Conservation (phyloP, 2,113 vertebrate genomes). For the Podarcis cretensis region DNA sequence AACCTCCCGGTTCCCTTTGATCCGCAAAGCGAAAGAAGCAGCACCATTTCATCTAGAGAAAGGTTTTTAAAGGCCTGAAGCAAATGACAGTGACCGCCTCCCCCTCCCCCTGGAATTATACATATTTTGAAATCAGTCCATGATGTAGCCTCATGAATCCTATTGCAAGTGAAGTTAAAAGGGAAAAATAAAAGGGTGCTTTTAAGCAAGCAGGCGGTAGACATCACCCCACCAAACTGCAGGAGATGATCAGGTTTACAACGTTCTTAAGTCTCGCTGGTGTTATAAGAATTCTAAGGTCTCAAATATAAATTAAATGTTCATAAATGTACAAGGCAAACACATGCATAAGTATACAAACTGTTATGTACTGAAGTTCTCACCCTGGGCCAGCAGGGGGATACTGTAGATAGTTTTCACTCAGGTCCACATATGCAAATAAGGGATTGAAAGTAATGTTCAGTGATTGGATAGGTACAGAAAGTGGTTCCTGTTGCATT, state of each 20-base stretch:
- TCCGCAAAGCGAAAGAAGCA: constrained; percentile 46
- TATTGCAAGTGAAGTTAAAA: constrained; percentile 66
- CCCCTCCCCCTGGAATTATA: constrained; percentile 54
- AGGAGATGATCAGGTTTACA: constrained; percentile 44
- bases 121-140: constrained; percentile 51
- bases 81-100: constrained; percentile 51
- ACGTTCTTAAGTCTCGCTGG: not conserved
- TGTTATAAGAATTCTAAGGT: no score
- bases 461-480: no score
- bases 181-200: constrained; percentile 50
- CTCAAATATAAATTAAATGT: no score
- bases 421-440: no score
- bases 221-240: constrained; percentile 62
- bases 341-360: no score
- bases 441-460: no score
- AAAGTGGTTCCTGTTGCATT: no score
- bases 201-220: constrained; percentile 60
- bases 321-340: no score
- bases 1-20: constrained; percentile 17
- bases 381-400: no score
- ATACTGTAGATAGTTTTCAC: no score
- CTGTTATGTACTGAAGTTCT: no score
- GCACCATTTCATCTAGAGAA: constrained; percentile 52
- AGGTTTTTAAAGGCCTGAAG: constrained; percentile 60
- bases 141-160: constrained; percentile 60